Evolutionary conservation across 1,140 invertebrate species (phyloP), one percentile per base, ranked within the genome.

Genomic region (Drosophila neocordata): DNA sequence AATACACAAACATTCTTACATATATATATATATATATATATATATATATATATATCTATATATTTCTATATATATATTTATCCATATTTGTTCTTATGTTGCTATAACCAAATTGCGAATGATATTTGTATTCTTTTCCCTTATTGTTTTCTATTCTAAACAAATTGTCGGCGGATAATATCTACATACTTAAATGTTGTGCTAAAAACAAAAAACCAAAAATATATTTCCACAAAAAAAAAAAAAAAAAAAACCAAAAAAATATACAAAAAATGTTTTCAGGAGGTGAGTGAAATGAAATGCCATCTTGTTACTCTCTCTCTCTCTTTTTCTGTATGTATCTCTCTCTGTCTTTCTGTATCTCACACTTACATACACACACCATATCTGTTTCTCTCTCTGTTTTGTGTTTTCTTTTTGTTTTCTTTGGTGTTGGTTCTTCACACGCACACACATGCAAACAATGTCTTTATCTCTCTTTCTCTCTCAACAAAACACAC

Each of bases 231-330:
- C 31, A 37, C 64, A 59, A 58, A 38, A 6, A 62, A 73, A 66
- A 11, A 64, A 67, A 65, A 69, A 67, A 67, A 60, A 75, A 65
- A 53, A 51, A 67, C 73, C 64, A 62, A 80, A 71, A 61, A 51
- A 70, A 71, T 34, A 55, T n/a, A n/a, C n/a, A 44, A 41, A 24
- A 48, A 72, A 73, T 66, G 71, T 73, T 66, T 31, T 61, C 68
- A 89, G 84, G 84, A 89, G 77, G 85, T 89, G 85, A 89, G 85
- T 89, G 85, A 78, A 77, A 82, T 56, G 57, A 52, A 76, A 71
- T 73, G 65, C 53, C 41, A 74, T 44, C 51, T 48, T 71, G 57
- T 69, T 77, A 73, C 51, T 69, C 60, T 62, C 57, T 69, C 24
- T 60, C 13, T 79, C 55, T 79, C 22, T 62, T 58, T 79, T 31